Evolutionary conservation across 53 echinoderm and acorn worm genomes (phyloP).

Genomic region (Luidia sarsii): DNA sequence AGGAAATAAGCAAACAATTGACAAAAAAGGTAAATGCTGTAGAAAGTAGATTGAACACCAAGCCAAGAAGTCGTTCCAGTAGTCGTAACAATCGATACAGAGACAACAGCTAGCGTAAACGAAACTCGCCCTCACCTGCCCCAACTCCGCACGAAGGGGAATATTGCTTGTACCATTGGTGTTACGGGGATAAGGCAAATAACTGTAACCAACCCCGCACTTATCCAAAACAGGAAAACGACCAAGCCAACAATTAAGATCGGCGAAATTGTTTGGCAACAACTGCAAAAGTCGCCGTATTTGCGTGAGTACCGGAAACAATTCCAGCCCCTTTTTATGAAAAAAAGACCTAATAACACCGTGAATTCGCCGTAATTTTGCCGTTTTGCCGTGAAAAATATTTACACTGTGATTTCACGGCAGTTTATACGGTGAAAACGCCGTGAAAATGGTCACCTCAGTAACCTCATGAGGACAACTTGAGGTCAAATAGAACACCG

Average conservation of each 20-base stretch:
- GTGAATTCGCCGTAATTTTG: too few relatives aligned
- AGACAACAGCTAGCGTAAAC: too few relatives aligned
- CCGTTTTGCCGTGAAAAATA: too few relatives aligned
- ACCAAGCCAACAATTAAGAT: not conserved
- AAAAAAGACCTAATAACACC: not conserved
- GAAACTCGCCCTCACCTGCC: not conserved
- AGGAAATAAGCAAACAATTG: not conserved
- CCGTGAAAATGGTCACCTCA: too few relatives aligned
- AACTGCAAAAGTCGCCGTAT: not conserved
- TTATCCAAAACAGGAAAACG: not conserved
- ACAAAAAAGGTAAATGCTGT: not conserved
- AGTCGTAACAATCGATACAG: not conserved
- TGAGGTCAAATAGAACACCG: too few relatives aligned
- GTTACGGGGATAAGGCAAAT: not conserved
- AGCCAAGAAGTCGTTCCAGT: not conserved
- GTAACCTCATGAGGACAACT: too few relatives aligned
- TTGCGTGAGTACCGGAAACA: not conserved
- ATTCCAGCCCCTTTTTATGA: not conserved
- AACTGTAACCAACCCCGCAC: not conserved
- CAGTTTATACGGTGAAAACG: too few relatives aligned
- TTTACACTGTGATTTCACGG: too few relatives aligned
- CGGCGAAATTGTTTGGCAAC: slow-evolving; percentile 1
- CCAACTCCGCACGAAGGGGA: not conserved
- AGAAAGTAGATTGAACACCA: not conserved
- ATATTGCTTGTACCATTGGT: not conserved